A percentile compares a stretch with the other conserved stretches of the same genome.
These are phyloP conservation scores for Pyrgus malvae DNA, from an alignment of 2,888 invertebrate genomes.

Conservation along the genomic window DNA sequence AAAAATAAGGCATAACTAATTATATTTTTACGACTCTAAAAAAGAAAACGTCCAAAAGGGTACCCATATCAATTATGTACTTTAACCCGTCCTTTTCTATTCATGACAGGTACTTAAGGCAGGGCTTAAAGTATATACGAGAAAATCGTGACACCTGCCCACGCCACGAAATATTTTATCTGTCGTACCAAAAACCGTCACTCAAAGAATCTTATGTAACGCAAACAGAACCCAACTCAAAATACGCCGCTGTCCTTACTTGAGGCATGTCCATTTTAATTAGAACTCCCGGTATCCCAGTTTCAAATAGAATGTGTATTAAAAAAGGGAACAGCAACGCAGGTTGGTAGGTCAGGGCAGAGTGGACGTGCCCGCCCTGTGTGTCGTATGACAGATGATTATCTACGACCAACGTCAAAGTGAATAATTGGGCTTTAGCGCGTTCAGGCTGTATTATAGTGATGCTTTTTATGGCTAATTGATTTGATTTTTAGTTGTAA, in stretches of 20 bases:
- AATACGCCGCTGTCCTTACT: conserved; percentile 36
- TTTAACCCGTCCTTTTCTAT: conserved; percentile 3
- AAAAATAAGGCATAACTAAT: no score
- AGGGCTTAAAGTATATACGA: conserved; percentile 5
- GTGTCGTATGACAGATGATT: conserved; percentile 78
- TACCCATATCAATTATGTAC: conserved; percentile 7
- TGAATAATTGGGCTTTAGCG: conserved; percentile 78
- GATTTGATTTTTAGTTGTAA: neutral
- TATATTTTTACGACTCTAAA: neutral
- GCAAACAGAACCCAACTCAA: conserved; percentile 58
- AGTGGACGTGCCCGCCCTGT: conserved; percentile 56
- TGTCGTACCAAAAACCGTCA: conserved; percentile 52
- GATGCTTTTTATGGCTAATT: neutral
- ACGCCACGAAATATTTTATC: conserved; percentile 42
- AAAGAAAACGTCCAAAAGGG: neutral
- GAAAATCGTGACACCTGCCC: conserved; percentile 29
- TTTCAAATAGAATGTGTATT: conserved; percentile 20
- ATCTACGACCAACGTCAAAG: conserved; percentile 77
- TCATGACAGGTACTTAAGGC: conserved; percentile 11
- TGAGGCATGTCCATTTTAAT: conserved; percentile 28
- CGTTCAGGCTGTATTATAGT: conserved; percentile 42
- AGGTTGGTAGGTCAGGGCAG: conserved; percentile 47
- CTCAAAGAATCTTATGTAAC: conserved; percentile 65
- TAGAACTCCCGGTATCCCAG: conserved; percentile 29
- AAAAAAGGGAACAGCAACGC: conserved; percentile 40